Percentiles rank a stretch among this genome's conserved stretches.
phyloP scores from a whole-genome alignment of 2,797 vertebrate genomes.

The Cryptoprocta ferox region DNA sequence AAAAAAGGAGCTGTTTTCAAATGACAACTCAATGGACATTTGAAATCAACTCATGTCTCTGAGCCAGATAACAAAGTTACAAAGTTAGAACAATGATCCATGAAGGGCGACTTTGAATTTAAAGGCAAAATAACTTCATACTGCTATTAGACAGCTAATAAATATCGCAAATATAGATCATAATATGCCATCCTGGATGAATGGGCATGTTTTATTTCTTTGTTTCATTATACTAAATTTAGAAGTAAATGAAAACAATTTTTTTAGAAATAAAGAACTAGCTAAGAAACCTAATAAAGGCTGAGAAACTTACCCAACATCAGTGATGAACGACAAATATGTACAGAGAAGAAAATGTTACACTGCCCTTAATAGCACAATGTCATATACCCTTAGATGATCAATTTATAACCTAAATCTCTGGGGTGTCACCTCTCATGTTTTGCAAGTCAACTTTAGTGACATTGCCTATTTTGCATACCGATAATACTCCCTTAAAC shows the following conservation, averaged over 20 bases:
- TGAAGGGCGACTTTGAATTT: slow-evolving; percentile 31
- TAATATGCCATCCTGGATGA: background rate
- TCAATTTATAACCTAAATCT: background rate
- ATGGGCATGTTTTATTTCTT: background rate
- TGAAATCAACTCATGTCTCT: slow-evolving; percentile 61
- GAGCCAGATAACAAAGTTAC: slow-evolving; percentile 58
- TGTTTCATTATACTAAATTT: slow-evolving; percentile 32
- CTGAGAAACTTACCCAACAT: background rate
- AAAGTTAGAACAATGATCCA: slow-evolving; percentile 32
- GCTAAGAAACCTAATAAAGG: background rate
- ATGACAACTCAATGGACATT: slow-evolving; percentile 82
- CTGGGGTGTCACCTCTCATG: background rate
- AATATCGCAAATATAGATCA: background rate
- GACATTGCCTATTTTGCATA: background rate
- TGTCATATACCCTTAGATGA: background rate
- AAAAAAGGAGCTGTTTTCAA: slow-evolving; percentile 77
- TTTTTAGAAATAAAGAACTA: slow-evolving; percentile 50
- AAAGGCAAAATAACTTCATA: slow-evolving; percentile 60
- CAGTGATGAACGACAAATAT: background rate
- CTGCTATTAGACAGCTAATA: slow-evolving; percentile 47
- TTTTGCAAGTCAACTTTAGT: slow-evolving; percentile 13
- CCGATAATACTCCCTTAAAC: background rate
- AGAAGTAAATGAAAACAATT: background rate
- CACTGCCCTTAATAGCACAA: background rate
- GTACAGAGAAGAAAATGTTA: background rate